Evolutionary conservation across 2,113 vertebrate genomes (phyloP).

Genomic region (Rhabdornis inornatus): DNA sequence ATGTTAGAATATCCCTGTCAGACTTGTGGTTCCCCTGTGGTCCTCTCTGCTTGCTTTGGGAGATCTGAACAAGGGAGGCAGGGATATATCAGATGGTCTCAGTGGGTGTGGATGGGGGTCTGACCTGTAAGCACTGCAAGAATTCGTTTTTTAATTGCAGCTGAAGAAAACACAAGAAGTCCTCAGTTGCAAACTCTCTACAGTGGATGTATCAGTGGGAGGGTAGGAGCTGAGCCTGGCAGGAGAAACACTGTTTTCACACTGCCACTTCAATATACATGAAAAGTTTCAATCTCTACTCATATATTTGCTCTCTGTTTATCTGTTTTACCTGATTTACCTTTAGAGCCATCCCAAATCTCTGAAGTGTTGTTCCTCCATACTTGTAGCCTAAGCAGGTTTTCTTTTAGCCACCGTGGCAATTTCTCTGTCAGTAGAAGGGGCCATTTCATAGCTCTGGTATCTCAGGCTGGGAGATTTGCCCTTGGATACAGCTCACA

Average conservation of each 20-base stretch:
- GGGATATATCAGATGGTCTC: not conserved
- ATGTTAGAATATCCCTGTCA: not conserved
- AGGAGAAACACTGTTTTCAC: not conserved
- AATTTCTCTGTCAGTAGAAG: not conserved
- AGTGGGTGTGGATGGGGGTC: not conserved
- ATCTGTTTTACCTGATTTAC: not conserved
- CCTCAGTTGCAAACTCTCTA: not conserved
- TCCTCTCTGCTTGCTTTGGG: not conserved
- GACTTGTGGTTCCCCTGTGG: accelerated
- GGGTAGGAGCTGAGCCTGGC: not conserved
- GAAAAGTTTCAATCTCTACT: not conserved
- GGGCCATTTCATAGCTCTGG: not conserved
- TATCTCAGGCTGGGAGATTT: not conserved
- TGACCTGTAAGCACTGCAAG: not conserved
- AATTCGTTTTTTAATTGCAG: not conserved
- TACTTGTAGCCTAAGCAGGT: not conserved
- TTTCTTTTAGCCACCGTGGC: not conserved
- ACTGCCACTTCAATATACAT: not conserved
- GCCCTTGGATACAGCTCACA: not conserved
- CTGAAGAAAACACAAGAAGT: not conserved
- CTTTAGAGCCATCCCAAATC: not conserved
- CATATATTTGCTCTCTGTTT: not conserved
- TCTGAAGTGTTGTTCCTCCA: not conserved
- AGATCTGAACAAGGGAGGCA: not conserved
- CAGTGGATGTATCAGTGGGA: not conserved